Evolutionary conservation across 2,113 vertebrate species (phyloP).

Genomic region (Athene noctua): DNA sequence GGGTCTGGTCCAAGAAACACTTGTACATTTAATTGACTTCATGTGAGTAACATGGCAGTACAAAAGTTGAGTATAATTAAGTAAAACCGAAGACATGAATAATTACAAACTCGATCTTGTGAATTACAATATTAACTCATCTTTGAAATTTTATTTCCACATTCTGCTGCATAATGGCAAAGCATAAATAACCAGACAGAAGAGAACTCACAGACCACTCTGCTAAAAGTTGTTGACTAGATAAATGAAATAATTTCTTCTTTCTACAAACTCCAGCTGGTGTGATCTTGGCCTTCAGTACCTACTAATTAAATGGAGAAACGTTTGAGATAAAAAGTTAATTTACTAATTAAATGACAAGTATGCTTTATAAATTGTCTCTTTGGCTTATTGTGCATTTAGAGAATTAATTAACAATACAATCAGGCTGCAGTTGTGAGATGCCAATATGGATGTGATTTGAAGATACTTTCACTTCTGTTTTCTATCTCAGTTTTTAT

Average conservation of each 20-base stretch:
- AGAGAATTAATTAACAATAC: conserved; percentile 77
- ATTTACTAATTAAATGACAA: conserved; percentile 78
- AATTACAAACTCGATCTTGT: conserved; percentile 7
- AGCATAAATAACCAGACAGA: not conserved
- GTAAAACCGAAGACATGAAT: conserved; percentile 25
- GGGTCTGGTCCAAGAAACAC: conserved; percentile 16
- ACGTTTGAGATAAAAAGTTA: conserved; percentile 66
- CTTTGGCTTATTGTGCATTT: conserved; percentile 72
- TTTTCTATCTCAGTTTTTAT: conserved; percentile 47
- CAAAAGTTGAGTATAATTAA: conserved; percentile 24
- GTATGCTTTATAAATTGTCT: conserved; percentile 66
- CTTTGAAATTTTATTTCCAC: conserved; percentile 27
- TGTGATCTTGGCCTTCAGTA: conserved; percentile 68
- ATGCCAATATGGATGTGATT: conserved; percentile 67
- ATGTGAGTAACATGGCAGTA: conserved; percentile 10
- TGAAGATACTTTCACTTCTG: conserved; percentile 62
- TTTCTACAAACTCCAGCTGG: conserved; percentile 61
- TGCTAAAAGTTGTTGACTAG: conserved; percentile 51
- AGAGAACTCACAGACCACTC: not conserved
- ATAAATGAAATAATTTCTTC: conserved; percentile 59
- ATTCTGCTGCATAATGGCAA: conserved; percentile 13
- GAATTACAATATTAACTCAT: conserved; percentile 31
- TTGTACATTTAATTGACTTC: conserved; percentile 49
- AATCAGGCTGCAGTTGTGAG: conserved; percentile 67
- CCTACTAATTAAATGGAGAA: conserved; percentile 74